Evolutionary conservation across 2,888 invertebrate genomes (phyloP).

Genomic region (Tipula vernalis): DNA sequence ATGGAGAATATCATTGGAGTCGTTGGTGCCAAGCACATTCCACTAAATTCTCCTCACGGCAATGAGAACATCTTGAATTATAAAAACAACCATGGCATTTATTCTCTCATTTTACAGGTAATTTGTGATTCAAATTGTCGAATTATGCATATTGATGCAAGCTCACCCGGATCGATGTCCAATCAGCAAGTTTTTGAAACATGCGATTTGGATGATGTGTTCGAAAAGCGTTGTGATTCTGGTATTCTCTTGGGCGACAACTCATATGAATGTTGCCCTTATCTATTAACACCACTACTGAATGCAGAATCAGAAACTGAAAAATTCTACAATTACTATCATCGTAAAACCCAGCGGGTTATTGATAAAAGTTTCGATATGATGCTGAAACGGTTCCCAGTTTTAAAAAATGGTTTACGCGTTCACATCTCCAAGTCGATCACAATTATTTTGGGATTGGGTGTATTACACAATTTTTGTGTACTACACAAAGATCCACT

Average conservation of each 20-base stretch:
- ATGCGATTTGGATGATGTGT: constrained; percentile 4
- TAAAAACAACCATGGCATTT: neutral
- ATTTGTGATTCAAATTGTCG: neutral
- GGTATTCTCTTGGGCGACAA: neutral
- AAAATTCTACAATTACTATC: neutral
- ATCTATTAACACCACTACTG: neutral
- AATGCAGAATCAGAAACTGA: neutral
- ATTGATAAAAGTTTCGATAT: neutral
- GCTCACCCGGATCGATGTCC: neutral
- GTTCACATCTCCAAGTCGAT: neutral
- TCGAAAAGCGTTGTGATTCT: constrained; percentile 6
- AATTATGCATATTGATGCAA: constrained; percentile 4
- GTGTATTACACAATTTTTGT: neutral
- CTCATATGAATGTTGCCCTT: neutral
- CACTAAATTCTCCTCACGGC: neutral
- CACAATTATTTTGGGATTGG: constrained; percentile 5
- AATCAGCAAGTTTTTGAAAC: neutral
- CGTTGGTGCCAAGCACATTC: neutral
- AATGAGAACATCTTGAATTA: neutral
- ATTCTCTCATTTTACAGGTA: neutral
- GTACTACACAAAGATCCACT: neutral
- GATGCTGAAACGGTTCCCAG: neutral
- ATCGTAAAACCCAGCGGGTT: neutral
- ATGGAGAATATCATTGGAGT: constrained; percentile 4
- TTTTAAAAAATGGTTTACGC: neutral